Evolutionary conservation across 2,888 invertebrate genomes (phyloP), one percentile per base, ranked within the genome.

Genomic region (Stenodera caucasica): DNA sequence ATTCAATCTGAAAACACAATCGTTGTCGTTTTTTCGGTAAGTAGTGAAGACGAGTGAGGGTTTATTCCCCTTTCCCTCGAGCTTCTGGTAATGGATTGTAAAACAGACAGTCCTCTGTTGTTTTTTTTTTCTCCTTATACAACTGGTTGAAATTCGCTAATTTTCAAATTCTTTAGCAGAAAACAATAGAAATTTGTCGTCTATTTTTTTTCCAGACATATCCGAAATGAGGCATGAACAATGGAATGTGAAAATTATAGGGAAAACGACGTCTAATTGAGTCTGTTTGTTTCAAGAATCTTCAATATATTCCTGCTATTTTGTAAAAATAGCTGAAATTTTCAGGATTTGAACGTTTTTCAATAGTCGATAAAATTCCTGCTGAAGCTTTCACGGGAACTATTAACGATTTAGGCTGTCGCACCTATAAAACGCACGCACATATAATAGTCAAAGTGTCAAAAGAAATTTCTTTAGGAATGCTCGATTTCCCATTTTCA

Each of bases 101-200:
- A 67, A 65, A 63, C 57, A 53, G 49, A 57, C 64, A 45, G 23
- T 45, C n/a, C 9, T 6, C 35, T n/a, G 1, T 3, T 40, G 4
- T 2, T n/a, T 3, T 40, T 21, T 45, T 21, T 23, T 21, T 21
- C 62, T 67, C 63, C 26, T 26, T 4, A 26, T 4, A 26, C 26
- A 26, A 26, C 26, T 26, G 65, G 66, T 67, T 63, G 61, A 63
- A 63, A 23, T 23, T 65, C 63, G 65, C 67, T 64, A 70, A 68
- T 68, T 68, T 45, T 64, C 58, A 58, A 57, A 60, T 61, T 69
- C 67, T 68, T 66, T 65, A 23, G 58, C 56, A 53, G 53, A 51
- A 57, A 62, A 68, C 68, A 70, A 70, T 66, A 66, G 56, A 61
- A 68, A 65, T 69, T 67, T 67, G 66, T 68, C 67, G 67, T 12